Base-by-base conservation (phyloP, 2,113 vertebrate species). In the Kryptolebias marmoratus region DNA sequence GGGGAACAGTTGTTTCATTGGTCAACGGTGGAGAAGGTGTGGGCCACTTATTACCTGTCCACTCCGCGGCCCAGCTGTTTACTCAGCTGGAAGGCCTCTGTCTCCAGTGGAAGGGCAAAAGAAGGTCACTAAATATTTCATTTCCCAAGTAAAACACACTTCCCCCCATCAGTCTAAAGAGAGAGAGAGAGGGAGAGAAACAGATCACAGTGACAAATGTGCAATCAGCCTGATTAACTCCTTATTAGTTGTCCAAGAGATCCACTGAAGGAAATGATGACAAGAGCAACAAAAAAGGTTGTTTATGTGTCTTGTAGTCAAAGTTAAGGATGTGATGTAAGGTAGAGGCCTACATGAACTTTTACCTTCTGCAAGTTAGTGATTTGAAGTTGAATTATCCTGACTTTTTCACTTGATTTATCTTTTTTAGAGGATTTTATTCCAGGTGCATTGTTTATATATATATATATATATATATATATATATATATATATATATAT, bases 71-170 rank as follows among this genome's bases (percentile, higher is more conserved):
- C 68, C 61, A 54, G n/a, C 81, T 94, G 90, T 94, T 94, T 91
- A 92, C 88, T 93, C 94, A 94, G 94, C 94, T 94, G 94, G 75
- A 73, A 79, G 75, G 77, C 80, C 91, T 91, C 89, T 70, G 86
- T 92, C 87, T 93, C 90, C 84, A 91, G 87, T 82, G 80, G 75
- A 73, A 87, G 90, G 87, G 86, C 87, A 88, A 90, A 86, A 89
- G 90, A 86, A 90, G 91, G 91, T 91, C 91, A 88, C 90, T 61
- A 93, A 93, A 93, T 94, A 94, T 94, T 94, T 94, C 92, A 94
- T 94, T 94, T 94, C 93, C 93, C 93, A 94, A 94, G 92, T 90
- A 93, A 94, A 94, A 94, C 93, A 94, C 50, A 79, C 87, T 89
- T 87, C 81, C 80, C 87, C 79, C 86, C 71, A 69, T 89, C 80